Evolutionary conservation across 2,888 invertebrate species (phyloP).

Genomic region (Microchrysa polita): DNA sequence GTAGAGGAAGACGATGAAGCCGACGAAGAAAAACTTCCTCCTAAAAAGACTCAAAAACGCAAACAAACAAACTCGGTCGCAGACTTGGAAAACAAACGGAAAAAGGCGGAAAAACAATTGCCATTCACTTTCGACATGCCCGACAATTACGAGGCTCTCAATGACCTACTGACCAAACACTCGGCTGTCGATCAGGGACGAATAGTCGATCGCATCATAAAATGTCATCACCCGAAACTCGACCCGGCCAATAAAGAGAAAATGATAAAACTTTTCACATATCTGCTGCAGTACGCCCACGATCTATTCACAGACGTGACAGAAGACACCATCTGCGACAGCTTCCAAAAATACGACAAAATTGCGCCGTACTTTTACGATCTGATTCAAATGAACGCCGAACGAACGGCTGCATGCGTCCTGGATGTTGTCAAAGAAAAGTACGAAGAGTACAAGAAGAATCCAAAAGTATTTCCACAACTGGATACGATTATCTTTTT

Average conservation of each 20-base stretch:
- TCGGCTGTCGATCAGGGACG: constrained; percentile 73
- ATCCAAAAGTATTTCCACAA: constrained; percentile 70
- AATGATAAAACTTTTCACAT: constrained; percentile 77
- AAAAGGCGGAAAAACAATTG: constrained; percentile 69
- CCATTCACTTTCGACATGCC: constrained; percentile 71
- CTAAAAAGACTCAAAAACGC: constrained; percentile 24
- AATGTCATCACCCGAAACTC: constrained; percentile 86
- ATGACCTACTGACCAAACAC: constrained; percentile 70
- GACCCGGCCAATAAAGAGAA: constrained; percentile 81
- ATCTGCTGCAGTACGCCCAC: constrained; percentile 80
- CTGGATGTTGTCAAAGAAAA: constrained; percentile 79
- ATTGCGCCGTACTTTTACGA: constrained; percentile 72
- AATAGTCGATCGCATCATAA: constrained; percentile 83
- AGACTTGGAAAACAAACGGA: background rate
- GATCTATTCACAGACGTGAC: constrained; percentile 68
- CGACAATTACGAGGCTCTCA: constrained; percentile 70
- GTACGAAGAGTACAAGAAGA: constrained; percentile 71
- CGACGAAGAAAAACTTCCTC: constrained; percentile 41
- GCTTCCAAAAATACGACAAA: constrained; percentile 71
- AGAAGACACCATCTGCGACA: constrained; percentile 64
- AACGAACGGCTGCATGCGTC: constrained; percentile 73
- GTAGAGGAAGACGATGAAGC: constrained; percentile 58
- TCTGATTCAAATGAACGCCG: constrained; percentile 76
- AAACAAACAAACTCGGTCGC: constrained; percentile 52
- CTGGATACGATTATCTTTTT: constrained; percentile 81